These are phyloP conservation scores for Isichthys henryi DNA, from an alignment of 2,113 vertebrate species.

Conservation along the genomic window DNA sequence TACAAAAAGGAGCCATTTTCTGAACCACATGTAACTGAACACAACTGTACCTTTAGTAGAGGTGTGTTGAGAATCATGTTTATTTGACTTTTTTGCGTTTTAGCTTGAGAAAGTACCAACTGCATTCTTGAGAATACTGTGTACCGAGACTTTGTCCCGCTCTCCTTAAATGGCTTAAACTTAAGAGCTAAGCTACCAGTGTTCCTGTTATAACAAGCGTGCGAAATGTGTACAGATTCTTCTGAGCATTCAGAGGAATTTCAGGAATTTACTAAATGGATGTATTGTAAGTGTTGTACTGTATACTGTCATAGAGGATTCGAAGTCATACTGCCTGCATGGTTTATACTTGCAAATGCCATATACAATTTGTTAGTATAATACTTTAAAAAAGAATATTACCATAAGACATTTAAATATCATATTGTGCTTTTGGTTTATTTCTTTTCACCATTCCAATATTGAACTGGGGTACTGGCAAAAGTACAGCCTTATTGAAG, in stretches of 20 bases:
- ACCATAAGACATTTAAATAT: not conserved
- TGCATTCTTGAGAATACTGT: conserved; percentile 7
- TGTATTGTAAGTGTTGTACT: not conserved
- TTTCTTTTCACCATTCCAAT: not conserved
- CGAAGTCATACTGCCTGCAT: not conserved
- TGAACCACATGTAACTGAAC: not conserved
- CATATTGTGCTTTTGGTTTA: not conserved
- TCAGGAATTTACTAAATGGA: not conserved
- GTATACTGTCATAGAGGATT: not conserved
- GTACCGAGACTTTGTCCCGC: not conserved
- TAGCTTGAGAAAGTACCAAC: too few relatives aligned
- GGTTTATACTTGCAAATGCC: not conserved
- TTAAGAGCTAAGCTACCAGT: not conserved
- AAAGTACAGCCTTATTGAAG: not conserved
- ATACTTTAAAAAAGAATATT: not conserved
- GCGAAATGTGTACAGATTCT: conserved; percentile 2
- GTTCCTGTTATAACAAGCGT: not conserved
- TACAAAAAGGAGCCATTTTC: not conserved
- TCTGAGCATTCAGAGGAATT: not conserved
- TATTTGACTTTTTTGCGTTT: not conserved
- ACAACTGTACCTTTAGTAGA: not conserved
- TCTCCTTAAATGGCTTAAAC: not conserved
- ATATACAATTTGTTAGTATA: not conserved
- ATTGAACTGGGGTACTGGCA: not conserved
- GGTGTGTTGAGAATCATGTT: not conserved